Conservation (phyloP, 2,797 vertebrate species). For the Neopelma chrysocephalum region DNA sequence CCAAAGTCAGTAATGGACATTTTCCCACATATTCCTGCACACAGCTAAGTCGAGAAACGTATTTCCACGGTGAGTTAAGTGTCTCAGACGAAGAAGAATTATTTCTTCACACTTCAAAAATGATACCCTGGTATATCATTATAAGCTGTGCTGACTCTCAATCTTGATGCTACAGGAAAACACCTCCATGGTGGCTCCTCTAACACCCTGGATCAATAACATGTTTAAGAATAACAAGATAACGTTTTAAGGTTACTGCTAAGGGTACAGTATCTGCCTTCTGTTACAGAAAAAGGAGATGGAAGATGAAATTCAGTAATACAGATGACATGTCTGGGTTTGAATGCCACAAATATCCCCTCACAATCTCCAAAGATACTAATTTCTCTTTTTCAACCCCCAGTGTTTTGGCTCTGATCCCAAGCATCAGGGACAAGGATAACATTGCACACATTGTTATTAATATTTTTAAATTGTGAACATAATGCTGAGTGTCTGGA, state of each 20-base stretch:
- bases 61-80: not conserved
- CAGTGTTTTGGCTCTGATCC: not conserved
- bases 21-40: not conserved
- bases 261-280: not conserved
- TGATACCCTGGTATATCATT: not conserved
- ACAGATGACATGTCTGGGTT: not conserved
- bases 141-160: not conserved
- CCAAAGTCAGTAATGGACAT: not conserved
- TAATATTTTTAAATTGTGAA: not conserved
- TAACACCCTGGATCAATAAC: not conserved
- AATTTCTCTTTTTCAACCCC: not conserved
- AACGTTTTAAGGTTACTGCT: not conserved
- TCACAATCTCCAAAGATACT: not conserved
- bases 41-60: not conserved
- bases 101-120: not conserved
- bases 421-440: not conserved
- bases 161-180: not conserved
- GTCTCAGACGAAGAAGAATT: not conserved
- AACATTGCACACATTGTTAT: rapidly evolving
- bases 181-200: not conserved
- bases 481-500: not conserved
- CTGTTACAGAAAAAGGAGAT: not conserved
- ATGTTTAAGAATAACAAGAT: not conserved
- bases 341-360: not conserved
- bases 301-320: not conserved